Conservation (phyloP, 1,140 invertebrate species). For the Oryzaephilus surinamensis region DNA sequence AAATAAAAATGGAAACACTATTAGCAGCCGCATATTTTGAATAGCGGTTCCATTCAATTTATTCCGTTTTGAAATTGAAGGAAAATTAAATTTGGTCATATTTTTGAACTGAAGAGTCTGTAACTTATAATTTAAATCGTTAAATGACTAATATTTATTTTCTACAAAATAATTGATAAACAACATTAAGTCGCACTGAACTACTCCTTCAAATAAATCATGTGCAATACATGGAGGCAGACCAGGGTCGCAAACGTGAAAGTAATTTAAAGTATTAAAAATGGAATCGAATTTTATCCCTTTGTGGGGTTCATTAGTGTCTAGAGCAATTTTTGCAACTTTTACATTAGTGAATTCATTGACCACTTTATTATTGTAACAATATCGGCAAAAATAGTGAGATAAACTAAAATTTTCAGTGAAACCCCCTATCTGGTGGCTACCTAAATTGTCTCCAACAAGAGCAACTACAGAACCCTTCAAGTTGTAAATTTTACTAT, state of each 20-base stretch:
- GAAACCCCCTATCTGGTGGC: too few relatives aligned
- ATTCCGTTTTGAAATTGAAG: constrained; percentile 5
- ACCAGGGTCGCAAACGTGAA: constrained; percentile 23
- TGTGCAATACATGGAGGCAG: constrained; percentile 22
- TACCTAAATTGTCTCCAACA: too few relatives aligned
- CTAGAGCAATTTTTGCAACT: too few relatives aligned
- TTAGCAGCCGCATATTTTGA: constrained; percentile 9
- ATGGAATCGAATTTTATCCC: constrained; percentile 21
- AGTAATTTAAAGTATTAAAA: constrained; percentile 22
- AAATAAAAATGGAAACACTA: constrained; percentile 8
- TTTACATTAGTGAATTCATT: too few relatives aligned
- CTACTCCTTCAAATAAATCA: constrained; percentile 18
- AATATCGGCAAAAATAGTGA: too few relatives aligned
- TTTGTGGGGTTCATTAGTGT: constrained; percentile 10
- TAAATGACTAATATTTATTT: constrained; percentile 4
- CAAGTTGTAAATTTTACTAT: too few relatives aligned
- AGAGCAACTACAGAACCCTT: too few relatives aligned
- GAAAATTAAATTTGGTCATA: not conserved
- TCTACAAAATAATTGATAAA: constrained; percentile 8
- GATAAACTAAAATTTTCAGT: too few relatives aligned
- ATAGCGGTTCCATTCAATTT: constrained; percentile 8
- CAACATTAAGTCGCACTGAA: constrained; percentile 15
- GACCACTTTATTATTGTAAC: too few relatives aligned
- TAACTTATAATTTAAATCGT: not conserved
- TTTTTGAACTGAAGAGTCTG: constrained; percentile 1